Conservation (phyloP, 2,888 invertebrate species). For the Entomobrya proxima region DNA sequence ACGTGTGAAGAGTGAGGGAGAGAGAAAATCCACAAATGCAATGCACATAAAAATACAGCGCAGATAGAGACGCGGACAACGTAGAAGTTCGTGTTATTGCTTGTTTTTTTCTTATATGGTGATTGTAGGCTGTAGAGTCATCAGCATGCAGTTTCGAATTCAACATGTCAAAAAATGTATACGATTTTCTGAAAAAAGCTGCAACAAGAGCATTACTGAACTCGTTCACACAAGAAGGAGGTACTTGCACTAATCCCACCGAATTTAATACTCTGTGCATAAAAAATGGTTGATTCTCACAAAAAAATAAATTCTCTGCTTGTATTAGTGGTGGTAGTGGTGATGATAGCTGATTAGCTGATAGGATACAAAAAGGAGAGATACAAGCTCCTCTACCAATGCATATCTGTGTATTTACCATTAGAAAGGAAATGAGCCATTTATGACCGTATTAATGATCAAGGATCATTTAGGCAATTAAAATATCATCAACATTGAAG, state of each 20-base stretch:
- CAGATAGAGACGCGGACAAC: slow-evolving; percentile 28
- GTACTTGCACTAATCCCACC: neutral
- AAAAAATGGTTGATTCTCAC: slow-evolving; percentile 15
- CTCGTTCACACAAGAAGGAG: neutral
- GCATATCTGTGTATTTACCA: too few species aligned
- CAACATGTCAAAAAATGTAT: neutral
- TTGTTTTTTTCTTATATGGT: slow-evolving; percentile 40
- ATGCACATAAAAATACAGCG: slow-evolving; percentile 22
- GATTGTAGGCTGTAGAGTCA: slow-evolving; percentile 8
- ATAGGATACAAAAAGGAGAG: too few species aligned
- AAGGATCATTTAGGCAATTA: neutral
- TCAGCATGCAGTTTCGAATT: slow-evolving; percentile 17
- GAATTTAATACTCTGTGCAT: slow-evolving; percentile 22
- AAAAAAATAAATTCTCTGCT: neutral
- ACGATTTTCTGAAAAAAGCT: neutral
- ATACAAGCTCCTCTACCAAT: too few species aligned
- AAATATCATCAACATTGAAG: too few species aligned
- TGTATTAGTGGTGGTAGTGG: neutral
- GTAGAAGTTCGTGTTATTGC: slow-evolving; percentile 17
- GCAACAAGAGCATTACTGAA: neutral
- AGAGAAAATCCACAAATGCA: slow-evolving; percentile 12
- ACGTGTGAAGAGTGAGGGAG: neutral
- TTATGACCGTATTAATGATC: neutral
- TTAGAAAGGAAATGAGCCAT: neutral
- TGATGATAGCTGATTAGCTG: too few species aligned